These are phyloP conservation scores for Alosa sapidissima DNA, from an alignment of 2,797 vertebrate species.

Conservation along the genomic window DNA sequence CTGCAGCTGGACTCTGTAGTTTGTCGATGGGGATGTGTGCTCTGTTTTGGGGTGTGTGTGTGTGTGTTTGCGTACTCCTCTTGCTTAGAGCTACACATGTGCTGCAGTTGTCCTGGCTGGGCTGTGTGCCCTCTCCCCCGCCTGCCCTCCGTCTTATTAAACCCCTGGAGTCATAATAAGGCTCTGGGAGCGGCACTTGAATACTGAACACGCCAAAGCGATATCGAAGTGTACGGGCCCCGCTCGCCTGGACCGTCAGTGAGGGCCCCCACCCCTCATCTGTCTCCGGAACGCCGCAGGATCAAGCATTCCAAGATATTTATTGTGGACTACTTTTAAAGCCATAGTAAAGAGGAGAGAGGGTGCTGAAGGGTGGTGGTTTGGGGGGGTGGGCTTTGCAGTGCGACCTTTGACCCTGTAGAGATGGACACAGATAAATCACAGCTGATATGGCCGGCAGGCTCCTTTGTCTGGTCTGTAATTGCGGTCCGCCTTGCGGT, in stretches of 20 bases:
- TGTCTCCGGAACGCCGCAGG: not conserved
- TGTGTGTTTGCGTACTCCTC: not conserved
- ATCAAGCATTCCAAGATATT: not conserved
- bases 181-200: not conserved
- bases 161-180: not conserved
- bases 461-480: not conserved
- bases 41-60: not conserved
- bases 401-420: not conserved
- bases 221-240: not conserved
- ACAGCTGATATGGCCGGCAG: not conserved
- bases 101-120: not conserved
- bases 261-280: not conserved
- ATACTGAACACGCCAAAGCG: not conserved
- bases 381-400: not conserved
- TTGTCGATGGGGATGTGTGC: not conserved
- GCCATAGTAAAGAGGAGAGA: not conserved
- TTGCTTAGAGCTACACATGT: slow-evolving; percentile 9
- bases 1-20: not conserved
- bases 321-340: not conserved
- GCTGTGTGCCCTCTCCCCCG: not conserved
- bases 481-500: not conserved
- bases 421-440: not conserved
- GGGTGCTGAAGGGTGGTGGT: too few species aligned
- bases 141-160: not conserved
- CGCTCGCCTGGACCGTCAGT: not conserved